phyloP scores from a whole-genome alignment of 2,888 invertebrate genomes.

The Drosophila borealis region DNA sequence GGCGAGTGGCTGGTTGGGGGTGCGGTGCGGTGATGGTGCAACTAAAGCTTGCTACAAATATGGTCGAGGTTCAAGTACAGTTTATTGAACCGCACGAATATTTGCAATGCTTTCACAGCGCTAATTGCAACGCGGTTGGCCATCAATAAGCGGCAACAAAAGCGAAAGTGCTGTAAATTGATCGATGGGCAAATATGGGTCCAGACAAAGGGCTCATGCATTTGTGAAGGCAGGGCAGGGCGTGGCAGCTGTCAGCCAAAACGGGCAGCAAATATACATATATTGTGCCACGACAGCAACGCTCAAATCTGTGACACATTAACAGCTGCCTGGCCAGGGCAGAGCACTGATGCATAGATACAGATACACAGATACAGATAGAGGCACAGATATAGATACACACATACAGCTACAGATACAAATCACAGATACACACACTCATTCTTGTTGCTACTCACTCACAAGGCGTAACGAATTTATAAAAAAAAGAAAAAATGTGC shows the following conservation, averaged over 20 bases:
- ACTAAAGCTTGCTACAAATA: neutral
- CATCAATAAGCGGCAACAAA: constrained; percentile 34
- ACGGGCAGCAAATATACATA: constrained; percentile 11
- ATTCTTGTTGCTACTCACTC: neutral
- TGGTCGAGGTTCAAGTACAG: constrained; percentile 64
- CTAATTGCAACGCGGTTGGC: constrained; percentile 63
- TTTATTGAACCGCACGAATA: constrained; percentile 61
- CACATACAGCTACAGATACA: constrained; percentile 20
- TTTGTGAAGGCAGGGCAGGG: constrained; percentile 1
- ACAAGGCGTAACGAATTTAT: neutral
- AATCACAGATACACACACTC: constrained; percentile 4
- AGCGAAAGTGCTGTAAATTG: constrained; percentile 73
- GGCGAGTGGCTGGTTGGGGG: neutral
- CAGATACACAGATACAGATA: constrained; percentile 3
- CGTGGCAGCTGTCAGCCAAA: constrained; percentile 24
- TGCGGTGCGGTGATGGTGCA: constrained; percentile 11
- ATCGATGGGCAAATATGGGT: constrained; percentile 64
- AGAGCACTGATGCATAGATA: neutral
- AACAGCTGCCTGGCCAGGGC: constrained; percentile 47
- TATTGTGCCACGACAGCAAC: constrained; percentile 30
- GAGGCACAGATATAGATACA: constrained; percentile 14
- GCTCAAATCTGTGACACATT: constrained; percentile 51
- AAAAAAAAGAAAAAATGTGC: constrained; percentile 23
- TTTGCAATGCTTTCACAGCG: neutral
- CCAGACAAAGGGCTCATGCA: constrained; percentile 41